Base-by-base conservation (phyloP, 2,113 vertebrate species). In the Amphiprion percula region DNA sequence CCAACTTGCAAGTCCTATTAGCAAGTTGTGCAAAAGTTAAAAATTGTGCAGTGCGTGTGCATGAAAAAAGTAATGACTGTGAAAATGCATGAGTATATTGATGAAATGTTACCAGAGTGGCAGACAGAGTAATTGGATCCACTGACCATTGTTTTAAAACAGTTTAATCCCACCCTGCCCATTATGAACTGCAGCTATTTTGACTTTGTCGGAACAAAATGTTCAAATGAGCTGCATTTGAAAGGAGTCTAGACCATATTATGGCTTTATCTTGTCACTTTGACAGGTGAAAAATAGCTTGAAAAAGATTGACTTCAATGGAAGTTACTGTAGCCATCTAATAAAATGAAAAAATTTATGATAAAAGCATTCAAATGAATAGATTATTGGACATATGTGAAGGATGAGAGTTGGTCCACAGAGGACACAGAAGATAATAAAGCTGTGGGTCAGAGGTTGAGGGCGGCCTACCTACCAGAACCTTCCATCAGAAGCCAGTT, bases 11-110 rank as follows among this genome's bases (percentile, higher is more conserved):
- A 89, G 83, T 84, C 82, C 91, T 61, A 87, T 90, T 92, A 93
- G 85, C 88, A 90, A 92, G 89, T 88, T 90, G 88, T 89, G 87
- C 85, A 90, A 91, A 21, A 91, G 87, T 91, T 89, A 66, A 86
- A 26, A 86, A 86, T 30, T 90, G 83, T 83, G 84, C 79, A 69
- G 69, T 64, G 80, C 37, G 54, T 23, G 50, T 69, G 74, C 49
- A 63, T 46, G 59, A 41, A 68, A 82, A 82, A 72, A 74, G 71
- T 56, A 59, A 24, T 11, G 59, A 47, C 65, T 77, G 30, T 71
- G 65, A 60, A 69, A 69, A 78, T 53, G 74, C 65, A 69, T 44
- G 59, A 75, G 77, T 72, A 46, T 69, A 9, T 52, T 61, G 78
- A 80, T 15, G 64, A 71, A 69, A 81, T 82, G 72, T 70, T 65